phyloP scores from a whole-genome alignment of 2,797 vertebrate genomes.

The Heteromormyrus szaboi region DNA sequence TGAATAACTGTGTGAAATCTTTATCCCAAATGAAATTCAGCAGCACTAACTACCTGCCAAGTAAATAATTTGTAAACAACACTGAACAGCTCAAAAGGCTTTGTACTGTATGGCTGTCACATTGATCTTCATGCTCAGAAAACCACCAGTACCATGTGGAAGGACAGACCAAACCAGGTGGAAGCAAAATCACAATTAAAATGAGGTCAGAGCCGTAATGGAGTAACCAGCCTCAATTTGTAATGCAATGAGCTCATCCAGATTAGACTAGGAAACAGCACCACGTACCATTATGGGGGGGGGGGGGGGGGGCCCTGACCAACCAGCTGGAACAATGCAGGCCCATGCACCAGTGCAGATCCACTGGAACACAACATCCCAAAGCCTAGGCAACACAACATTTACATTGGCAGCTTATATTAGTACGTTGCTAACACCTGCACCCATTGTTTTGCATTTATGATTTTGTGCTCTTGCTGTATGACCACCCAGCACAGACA shows the following conservation, averaged over 20 bases:
- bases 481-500: neutral
- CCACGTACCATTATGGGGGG: neutral
- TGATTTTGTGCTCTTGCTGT: neutral
- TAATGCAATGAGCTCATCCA: neutral
- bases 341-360: neutral
- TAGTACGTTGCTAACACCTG: neutral
- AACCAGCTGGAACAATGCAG: neutral
- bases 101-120: neutral
- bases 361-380: neutral
- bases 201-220: neutral
- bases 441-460: neutral
- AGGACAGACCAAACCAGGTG: neutral
- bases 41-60: neutral
- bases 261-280: neutral
- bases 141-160: neutral
- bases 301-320: neutral
- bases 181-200: neutral
- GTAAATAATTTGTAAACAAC: neutral
- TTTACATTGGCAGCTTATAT: neutral
- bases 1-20: neutral
- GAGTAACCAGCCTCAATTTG: neutral
- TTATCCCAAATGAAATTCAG: neutral
- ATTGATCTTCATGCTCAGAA: neutral
- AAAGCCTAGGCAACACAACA: neutral
- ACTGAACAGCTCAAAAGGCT: neutral